Conservation (phyloP, 2,113 vertebrate genomes). For the Scophthalmus maximus region DNA sequence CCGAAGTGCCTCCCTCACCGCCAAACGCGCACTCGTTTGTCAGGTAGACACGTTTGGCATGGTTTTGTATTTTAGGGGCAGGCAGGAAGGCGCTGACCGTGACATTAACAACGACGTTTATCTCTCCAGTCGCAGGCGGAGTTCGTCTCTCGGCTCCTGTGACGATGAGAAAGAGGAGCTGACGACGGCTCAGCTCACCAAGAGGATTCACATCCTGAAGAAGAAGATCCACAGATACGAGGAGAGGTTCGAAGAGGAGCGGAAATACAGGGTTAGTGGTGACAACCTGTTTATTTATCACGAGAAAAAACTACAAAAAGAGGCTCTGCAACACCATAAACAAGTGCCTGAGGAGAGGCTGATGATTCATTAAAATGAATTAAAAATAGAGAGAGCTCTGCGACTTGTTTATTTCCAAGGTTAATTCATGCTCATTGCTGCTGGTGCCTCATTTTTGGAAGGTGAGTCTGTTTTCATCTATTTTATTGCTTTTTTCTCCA, state of each 20-base stretch:
- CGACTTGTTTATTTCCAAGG: not conserved
- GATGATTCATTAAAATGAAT: not conserved
- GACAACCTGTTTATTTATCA: not conserved
- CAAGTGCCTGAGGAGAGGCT: not conserved
- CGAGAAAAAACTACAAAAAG: not conserved
- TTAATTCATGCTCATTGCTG: not conserved
- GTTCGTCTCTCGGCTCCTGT: constrained; percentile 92
- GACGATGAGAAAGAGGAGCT: constrained; percentile 91
- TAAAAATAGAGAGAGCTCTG: not conserved
- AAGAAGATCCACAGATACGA: constrained; percentile 97
- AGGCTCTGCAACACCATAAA: constrained; percentile 1
- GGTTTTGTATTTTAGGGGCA: not conserved
- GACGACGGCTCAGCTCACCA: constrained; percentile 92
- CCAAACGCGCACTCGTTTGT: constrained; percentile 95
- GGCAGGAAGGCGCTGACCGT: not conserved
- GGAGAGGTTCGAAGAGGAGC: constrained; percentile 95
- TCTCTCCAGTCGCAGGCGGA: constrained; percentile 87
- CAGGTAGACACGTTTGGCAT: constrained; percentile 82
- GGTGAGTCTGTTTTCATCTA: not conserved
- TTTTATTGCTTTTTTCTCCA: not conserved
- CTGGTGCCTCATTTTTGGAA: constrained; percentile 3
- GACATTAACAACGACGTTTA: not conserved
- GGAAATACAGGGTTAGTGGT: constrained; percentile 90
- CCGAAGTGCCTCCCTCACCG: constrained; percentile 98
- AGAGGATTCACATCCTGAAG: constrained; percentile 94